Evolutionary conservation across 2,797 vertebrate genomes (phyloP).

Genomic region (Gallirallus australis): DNA sequence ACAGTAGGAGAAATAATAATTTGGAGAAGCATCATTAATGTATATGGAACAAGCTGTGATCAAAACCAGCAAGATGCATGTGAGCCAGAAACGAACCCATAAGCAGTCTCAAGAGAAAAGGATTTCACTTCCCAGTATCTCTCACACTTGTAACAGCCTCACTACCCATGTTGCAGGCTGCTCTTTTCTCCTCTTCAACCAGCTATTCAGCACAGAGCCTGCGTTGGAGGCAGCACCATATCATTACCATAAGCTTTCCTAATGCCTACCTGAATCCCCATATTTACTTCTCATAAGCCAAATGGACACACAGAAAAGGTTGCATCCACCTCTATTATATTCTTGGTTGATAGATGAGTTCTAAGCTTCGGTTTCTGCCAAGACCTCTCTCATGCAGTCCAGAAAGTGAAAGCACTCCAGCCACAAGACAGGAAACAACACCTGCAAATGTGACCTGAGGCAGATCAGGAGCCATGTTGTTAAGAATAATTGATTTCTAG

Average conservation of each 20-base stretch:
- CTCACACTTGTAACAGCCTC: neutral
- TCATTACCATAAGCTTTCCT: neutral
- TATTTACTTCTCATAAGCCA: neutral
- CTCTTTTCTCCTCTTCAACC: neutral
- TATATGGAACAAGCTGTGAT: neutral
- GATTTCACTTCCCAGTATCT: no score
- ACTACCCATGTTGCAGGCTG: rapidly evolving
- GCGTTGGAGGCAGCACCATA: rapidly evolving
- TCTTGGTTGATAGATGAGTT: neutral
- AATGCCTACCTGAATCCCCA: neutral
- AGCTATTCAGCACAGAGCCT: rapidly evolving
- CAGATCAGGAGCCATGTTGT: constrained; percentile 15
- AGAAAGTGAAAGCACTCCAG: neutral
- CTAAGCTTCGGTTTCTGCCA: neutral
- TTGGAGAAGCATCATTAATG: neutral
- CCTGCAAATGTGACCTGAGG: neutral
- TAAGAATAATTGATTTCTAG: constrained; percentile 49
- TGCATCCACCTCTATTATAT: neutral
- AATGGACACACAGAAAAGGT: neutral
- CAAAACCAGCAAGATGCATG: neutral
- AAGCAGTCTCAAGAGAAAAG: neutral
- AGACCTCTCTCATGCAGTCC: neutral
- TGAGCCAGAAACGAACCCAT: neutral
- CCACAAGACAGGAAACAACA: neutral
- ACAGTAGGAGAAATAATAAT: neutral